Evolutionary conservation across 2,888 invertebrate genomes (phyloP), one percentile per base, ranked within the genome.

Genomic region (Notodonta dromedarius): DNA sequence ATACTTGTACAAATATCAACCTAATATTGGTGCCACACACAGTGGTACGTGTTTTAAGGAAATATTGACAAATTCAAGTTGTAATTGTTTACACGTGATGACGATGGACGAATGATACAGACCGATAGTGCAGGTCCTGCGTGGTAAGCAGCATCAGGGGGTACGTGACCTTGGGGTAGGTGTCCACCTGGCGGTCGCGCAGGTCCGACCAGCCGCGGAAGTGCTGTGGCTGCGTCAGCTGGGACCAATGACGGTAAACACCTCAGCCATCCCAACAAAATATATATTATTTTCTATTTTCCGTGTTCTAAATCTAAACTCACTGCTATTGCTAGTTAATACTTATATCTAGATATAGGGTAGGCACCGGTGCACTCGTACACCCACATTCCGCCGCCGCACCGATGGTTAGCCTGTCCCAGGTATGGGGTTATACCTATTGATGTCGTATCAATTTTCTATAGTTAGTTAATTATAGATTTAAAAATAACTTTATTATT

Each of bases 151-250:
- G 83, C 71, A 91, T 79, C 40, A 91, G 70, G n/a, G 90, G 89
- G 69, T 89, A 86, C 6, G 89, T 87, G 46, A 91, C 68, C 71
- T 91, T 91, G 2, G 91, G 90, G 65, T 80, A 89, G 0, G 89
- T 89, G 69, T 91, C 91, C 59, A 87, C 83, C 65, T 91, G 84
- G 1, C 88, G 85, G 71, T 80, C 76, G 46, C 77, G 79, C 58
- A 90, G 73, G 62, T 91, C 90, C 9, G 70, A 58, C 91, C 91
- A 91, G 57, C 88, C 85, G 62, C 79, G 83, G 76, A 91, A 91
- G 64, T 83, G 48, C 62, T 84, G 83, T 44, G 91, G 90, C 67
- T 86, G 79, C 32, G 81, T 73, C 61, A 91, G 71, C 91, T 91
- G 58, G n/a, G 12, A 16, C 7, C 14, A 46, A 6, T 6, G 42